Conservation (phyloP, 2,888 invertebrate genomes). For the Pollenia griseotomentosa region DNA sequence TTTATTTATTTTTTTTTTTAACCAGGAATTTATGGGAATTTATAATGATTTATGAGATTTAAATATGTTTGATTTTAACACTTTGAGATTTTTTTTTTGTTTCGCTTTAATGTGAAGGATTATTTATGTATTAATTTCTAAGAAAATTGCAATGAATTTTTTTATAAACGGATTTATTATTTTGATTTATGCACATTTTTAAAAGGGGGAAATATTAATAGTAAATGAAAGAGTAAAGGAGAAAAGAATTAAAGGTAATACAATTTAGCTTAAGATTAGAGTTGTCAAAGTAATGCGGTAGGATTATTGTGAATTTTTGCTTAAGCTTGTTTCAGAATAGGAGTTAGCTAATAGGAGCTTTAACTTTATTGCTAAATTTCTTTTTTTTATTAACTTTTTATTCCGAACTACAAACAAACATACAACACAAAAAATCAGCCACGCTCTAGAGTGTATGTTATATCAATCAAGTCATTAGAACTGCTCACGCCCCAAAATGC, state of each 20-base stretch:
- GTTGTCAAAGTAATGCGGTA: too few relatives aligned
- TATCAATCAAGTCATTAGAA: too few relatives aligned
- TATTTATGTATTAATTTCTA: slow-evolving; percentile 26
- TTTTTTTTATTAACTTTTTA: too few relatives aligned
- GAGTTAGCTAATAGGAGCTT: too few relatives aligned
- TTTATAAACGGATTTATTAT: neutral
- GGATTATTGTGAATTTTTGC: too few relatives aligned
- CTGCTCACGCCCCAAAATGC: too few relatives aligned
- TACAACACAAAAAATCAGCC: too few relatives aligned
- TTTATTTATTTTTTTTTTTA: slow-evolving; percentile 14
- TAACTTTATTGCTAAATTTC: too few relatives aligned
- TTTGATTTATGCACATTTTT: slow-evolving; percentile 29
- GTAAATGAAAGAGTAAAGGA: neutral
- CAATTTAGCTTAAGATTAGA: too few relatives aligned
- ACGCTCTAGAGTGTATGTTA: too few relatives aligned
- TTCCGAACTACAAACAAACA: too few relatives aligned
- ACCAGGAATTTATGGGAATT: slow-evolving; percentile 52
- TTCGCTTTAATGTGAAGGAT: neutral
- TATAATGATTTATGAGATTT: slow-evolving; percentile 65
- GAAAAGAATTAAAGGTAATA: neutral
- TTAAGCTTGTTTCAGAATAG: too few relatives aligned
- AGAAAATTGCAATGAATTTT: neutral
- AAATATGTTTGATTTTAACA: slow-evolving; percentile 65
- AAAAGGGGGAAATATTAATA: neutral
- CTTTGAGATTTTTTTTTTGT: neutral